Evolutionary conservation across 1,140 invertebrate genomes (phyloP), one percentile per base, ranked within the genome.

Genomic region (Aphelenchoides fujianensis): DNA sequence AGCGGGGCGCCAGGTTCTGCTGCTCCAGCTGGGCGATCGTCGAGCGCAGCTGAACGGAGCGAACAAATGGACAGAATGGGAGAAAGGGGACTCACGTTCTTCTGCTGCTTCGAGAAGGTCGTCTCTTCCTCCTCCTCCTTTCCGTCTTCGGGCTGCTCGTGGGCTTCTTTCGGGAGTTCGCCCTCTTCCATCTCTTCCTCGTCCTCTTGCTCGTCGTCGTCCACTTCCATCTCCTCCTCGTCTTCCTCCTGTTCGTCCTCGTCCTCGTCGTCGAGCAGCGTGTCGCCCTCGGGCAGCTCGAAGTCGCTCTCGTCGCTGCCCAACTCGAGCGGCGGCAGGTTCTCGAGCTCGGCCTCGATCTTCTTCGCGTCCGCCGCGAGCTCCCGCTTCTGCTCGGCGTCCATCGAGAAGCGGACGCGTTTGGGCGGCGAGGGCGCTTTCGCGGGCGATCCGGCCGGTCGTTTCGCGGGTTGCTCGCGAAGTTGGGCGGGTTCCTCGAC

Each of bases 21-120:
- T 92, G 88, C 87, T 97, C 94, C 64, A 94, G 85, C 74, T 90
- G 86, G 37, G 89, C 82, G 70, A 97, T 95, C 79, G 61, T 55
- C 35, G 64, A 71, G 66, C n/a, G 77, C 73, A 69, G 53, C 52
- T 73, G 30, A 75, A 70, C n/a, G n/a, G n/a, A n/a, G 64, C 35
- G 28, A 75, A 28, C 32, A 7, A 30, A 53, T 32, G n/a, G 5
- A 77, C n/a, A 27, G 19, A 16, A 28, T 73, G 57, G n/a, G 34
- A 12, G 48, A 78, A n/a, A n/a, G n/a, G n/a, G 16, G 19, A 27
- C 35, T 48, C 27, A 77, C 9, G 28, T 72, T n/a, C 23, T 71
- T 1, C 74, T 64, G 54, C 5, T 77, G 53, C n/a, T 64, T 68
- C 53, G 34, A 35, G 7, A 23, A 3, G 23, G 32, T 37, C 9